These are phyloP conservation scores for Lasioglossum vierecki DNA, from an alignment of 2,888 invertebrate species.

Conservation along the genomic window DNA sequence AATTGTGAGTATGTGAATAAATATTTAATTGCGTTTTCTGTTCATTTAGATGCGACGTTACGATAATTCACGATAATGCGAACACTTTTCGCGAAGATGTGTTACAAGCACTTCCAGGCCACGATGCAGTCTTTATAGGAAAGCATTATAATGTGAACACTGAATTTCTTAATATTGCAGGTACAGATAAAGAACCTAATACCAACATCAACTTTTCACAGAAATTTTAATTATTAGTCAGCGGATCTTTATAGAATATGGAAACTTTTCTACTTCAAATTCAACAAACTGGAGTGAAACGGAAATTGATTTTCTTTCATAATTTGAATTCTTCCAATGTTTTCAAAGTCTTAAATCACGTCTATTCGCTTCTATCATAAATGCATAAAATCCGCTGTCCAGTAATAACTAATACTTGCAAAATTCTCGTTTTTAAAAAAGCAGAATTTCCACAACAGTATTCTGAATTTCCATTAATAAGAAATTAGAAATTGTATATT, in stretches of 20 bases:
- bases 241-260: too few relatives aligned
- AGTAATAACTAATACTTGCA: neutral
- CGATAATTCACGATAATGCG: conserved; percentile 69
- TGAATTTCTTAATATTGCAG: conserved; percentile 86
- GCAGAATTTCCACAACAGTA: neutral
- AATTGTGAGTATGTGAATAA: neutral
- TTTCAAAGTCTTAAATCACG: too few relatives aligned
- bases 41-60: conserved; percentile 76
- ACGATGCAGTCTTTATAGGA: conserved; percentile 77
- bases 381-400: too few relatives aligned
- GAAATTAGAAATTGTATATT: neutral
- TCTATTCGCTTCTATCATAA: too few relatives aligned
- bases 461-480: neutral
- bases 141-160: conserved; percentile 81
- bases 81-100: conserved; percentile 69
- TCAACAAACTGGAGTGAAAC: too few relatives aligned
- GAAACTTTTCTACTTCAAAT: too few relatives aligned
- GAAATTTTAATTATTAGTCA: neutral
- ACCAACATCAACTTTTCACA: neutral
- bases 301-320: too few relatives aligned
- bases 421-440: neutral
- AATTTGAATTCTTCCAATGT: too few relatives aligned
- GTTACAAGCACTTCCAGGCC: conserved; percentile 73
- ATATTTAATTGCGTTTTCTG: neutral
- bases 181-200: conserved; percentile 7